phyloP scores from a whole-genome alignment of 2,113 vertebrate species.

The Forbesichthys agassizii region DNA sequence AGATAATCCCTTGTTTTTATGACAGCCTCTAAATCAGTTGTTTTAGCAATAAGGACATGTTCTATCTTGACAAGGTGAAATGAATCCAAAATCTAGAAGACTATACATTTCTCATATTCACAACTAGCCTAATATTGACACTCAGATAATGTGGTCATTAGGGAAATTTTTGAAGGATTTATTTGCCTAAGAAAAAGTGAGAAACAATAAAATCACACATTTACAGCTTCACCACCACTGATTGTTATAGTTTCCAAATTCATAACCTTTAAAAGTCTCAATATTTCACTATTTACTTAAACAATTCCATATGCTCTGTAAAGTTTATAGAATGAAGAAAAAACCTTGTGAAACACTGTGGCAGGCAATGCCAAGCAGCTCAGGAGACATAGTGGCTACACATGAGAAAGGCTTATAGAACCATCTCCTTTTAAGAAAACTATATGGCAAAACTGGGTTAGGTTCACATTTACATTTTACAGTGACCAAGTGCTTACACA shows the following conservation, averaged over 20 bases:
- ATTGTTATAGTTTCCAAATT: background rate
- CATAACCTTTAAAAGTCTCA: too few species aligned
- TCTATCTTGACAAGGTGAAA: constrained; percentile 21
- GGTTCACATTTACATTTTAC: too few species aligned
- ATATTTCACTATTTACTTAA: too few species aligned
- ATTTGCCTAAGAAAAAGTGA: background rate
- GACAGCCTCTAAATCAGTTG: constrained; percentile 23
- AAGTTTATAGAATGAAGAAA: too few species aligned
- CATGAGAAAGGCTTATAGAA: too few species aligned
- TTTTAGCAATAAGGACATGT: constrained; percentile 32
- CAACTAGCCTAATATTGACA: constrained; percentile 19
- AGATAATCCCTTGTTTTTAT: constrained; percentile 32
- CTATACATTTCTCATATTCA: constrained; percentile 10
- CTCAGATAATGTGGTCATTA: background rate
- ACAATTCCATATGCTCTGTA: too few species aligned
- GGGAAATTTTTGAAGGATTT: background rate
- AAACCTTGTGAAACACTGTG: too few species aligned
- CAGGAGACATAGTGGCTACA: too few species aligned
- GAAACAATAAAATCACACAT: background rate
- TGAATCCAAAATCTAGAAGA: constrained; percentile 19
- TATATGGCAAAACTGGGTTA: too few species aligned
- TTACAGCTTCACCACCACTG: background rate
- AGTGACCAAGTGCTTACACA: too few species aligned
- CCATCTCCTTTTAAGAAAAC: too few species aligned
- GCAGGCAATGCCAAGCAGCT: too few species aligned